Conservation (phyloP, 1,140 invertebrate genomes). For the Drosophila fuyamai region DNA sequence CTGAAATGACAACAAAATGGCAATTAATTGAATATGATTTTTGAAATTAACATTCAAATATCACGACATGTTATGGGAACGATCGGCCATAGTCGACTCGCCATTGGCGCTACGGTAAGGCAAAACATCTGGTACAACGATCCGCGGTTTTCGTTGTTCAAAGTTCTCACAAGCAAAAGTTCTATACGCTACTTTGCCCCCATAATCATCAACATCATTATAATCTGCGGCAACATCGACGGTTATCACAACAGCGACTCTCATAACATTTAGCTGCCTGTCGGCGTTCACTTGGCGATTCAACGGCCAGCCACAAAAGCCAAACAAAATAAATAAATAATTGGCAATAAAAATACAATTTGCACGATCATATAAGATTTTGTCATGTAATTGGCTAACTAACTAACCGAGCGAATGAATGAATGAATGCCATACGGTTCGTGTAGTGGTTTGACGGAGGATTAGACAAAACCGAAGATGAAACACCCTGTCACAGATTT, state of each 20-base stretch:
- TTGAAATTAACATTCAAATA: slow-evolving; percentile 50
- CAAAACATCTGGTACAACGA: neutral
- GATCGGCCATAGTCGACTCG: slow-evolving; percentile 5
- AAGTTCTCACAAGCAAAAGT: neutral
- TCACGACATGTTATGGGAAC: slow-evolving; percentile 30
- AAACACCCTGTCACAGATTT: neutral
- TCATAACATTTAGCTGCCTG: slow-evolving; percentile 39
- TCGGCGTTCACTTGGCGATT: slow-evolving; percentile 41
- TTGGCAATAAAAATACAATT: slow-evolving; percentile 83
- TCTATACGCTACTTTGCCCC: slow-evolving; percentile 1
- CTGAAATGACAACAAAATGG: slow-evolving; percentile 62
- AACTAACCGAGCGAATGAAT: slow-evolving; percentile 24
- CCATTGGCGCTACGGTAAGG: neutral
- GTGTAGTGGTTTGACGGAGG: neutral
- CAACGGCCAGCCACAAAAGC: slow-evolving; percentile 47
- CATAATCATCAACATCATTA: slow-evolving; percentile 5
- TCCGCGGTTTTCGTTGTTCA: neutral
- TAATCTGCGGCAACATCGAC: slow-evolving; percentile 17
- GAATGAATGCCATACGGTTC: slow-evolving; percentile 20
- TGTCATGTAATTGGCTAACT: slow-evolving; percentile 45
- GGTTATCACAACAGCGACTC: slow-evolving; percentile 14
- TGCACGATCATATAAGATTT: slow-evolving; percentile 78
- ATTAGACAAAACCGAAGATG: slow-evolving; percentile 1
- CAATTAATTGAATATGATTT: slow-evolving; percentile 76
- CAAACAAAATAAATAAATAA: slow-evolving; percentile 81